phyloP scores from a whole-genome alignment of 2,888 invertebrate genomes.

The Eilema depressum region DNA sequence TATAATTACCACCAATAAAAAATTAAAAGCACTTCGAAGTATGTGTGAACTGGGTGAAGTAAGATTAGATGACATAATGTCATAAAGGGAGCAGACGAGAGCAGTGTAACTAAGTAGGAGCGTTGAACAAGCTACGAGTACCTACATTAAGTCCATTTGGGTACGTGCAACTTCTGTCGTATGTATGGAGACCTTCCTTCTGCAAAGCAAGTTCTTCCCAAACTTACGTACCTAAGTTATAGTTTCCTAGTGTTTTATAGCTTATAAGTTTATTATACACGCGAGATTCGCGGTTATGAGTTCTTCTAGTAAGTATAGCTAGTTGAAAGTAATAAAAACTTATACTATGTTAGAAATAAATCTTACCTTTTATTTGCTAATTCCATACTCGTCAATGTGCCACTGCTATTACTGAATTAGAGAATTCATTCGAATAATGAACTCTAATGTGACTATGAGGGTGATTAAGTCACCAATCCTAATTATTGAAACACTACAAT shows the following conservation, averaged over 20 bases:
- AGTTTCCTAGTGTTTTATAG: background rate
- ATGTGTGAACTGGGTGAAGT: background rate
- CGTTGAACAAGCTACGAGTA: background rate
- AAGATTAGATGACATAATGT: background rate
- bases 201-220: background rate
- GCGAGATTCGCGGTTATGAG: background rate
- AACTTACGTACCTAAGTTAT: background rate
- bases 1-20: background rate
- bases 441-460: background rate
- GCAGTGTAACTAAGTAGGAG: background rate
- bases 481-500: background rate
- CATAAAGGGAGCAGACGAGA: background rate
- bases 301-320: constrained; percentile 8
- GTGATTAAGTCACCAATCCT: too few relatives aligned
- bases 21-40: background rate
- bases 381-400: background rate
- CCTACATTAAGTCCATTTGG: background rate
- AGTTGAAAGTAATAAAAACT: constrained; percentile 11
- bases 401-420: background rate
- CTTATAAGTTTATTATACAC: constrained; percentile 3
- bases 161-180: background rate
- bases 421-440: background rate
- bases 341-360: background rate
- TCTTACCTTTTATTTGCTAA: background rate
- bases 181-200: background rate